These are phyloP conservation scores for Seriola aureovittata DNA, from an alignment of 2,113 vertebrate species.

Conservation along the genomic window DNA sequence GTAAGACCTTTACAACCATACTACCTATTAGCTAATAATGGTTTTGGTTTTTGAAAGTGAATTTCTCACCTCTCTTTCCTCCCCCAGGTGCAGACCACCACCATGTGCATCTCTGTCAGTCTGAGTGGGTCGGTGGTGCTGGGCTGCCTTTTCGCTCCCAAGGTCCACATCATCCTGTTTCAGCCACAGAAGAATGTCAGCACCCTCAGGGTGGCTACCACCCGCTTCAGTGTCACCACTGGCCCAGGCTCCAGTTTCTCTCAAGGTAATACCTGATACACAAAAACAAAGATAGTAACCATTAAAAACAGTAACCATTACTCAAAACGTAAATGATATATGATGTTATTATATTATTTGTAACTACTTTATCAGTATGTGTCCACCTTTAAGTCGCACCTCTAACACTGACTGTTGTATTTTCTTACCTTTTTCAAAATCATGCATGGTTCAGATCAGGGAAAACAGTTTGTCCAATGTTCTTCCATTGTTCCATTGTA, in stretches of 20 bases:
- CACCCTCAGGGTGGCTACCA: slow-evolving; percentile 89
- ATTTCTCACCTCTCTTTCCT: neutral
- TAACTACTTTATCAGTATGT: neutral
- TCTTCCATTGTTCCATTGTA: neutral
- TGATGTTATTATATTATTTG: neutral
- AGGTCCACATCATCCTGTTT: slow-evolving; percentile 98
- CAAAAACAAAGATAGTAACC: neutral
- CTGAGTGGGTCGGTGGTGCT: slow-evolving; percentile 97
- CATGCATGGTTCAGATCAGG: neutral
- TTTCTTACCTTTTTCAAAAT: slow-evolving; percentile 2
- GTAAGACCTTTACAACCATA: neutral
- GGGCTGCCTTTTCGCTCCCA: slow-evolving; percentile 96
- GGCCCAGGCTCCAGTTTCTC: slow-evolving; percentile 89
- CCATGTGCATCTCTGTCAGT: slow-evolving; percentile 98
- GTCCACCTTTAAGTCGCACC: neutral
- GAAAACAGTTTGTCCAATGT: neutral
- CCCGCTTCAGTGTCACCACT: slow-evolving; percentile 90
- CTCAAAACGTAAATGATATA: neutral
- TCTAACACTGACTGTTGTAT: neutral
- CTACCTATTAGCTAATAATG: neutral
- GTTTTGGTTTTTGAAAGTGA: neutral
- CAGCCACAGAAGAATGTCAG: slow-evolving; percentile 98
- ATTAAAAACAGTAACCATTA: neutral
- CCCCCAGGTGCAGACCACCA: slow-evolving; percentile 96
- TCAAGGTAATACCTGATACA: slow-evolving; percentile 83